Evolutionary conservation across 92 coral and sea anemone genomes (phyloP).

Genomic region (Diadumene lineata): DNA sequence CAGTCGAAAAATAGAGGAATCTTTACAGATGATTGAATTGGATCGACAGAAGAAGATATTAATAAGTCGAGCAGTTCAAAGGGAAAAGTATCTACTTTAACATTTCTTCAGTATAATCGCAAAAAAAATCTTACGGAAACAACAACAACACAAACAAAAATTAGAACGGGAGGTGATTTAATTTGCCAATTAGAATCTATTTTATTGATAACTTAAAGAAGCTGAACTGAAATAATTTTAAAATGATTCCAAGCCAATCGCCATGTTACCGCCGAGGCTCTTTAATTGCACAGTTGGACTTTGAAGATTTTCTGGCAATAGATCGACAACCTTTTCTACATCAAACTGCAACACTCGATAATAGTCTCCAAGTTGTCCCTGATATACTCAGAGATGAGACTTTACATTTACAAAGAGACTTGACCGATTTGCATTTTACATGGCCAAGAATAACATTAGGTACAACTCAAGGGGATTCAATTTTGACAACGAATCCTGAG

Average conservation of each 20-base stretch:
- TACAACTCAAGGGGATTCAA: background rate
- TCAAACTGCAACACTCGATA: background rate
- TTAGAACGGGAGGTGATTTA: no score
- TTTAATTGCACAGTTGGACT: conserved; percentile 20
- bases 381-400: conserved; percentile 15
- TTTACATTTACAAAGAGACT: conserved; percentile 4
- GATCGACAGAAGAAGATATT: no score
- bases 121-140: no score
- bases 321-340: background rate
- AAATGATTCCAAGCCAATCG: background rate
- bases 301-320: conserved; percentile 10
- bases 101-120: no score
- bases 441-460: conserved; percentile 24
- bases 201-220: no score
- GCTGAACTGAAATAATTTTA: no score
- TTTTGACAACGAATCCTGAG: background rate
- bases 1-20: no score
- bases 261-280: background rate
- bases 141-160: no score
- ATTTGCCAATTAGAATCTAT: no score
- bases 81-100: no score
- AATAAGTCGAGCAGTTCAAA: no score
- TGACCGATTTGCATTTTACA: conserved; percentile 17
- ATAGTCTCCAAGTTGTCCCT: conserved; percentile 22
- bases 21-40: no score